Base-by-base conservation (phyloP, 2,888 invertebrate species). In the Stictocephala bisonia region DNA sequence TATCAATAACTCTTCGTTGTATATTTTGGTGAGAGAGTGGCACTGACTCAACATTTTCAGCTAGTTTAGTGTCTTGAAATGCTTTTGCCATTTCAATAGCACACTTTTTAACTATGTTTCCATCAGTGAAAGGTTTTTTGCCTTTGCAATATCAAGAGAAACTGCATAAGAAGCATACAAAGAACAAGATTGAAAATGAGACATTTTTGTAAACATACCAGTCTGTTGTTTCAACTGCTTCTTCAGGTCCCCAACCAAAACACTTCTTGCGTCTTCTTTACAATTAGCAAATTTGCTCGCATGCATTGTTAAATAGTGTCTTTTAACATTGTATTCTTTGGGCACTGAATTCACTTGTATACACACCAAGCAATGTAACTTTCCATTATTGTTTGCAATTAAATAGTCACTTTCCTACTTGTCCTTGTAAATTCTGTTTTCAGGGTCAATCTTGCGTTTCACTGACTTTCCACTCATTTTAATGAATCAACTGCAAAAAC, bases 21-120 rank as follows among this genome's bases (percentile, higher is more conserved):
- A 66, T 66, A 15, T 73, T 74, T 72, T 76, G 74, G 53, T 74
- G 67, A 27, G 73, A 71, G 73, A 77, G 73, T 50, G 69, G 20
- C 40, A 77, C 69, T 53, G 67, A 51, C 71, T 76, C 70, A 53
- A 77, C n/a, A n/a, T n/a, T n/a, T n/a, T n/a, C n/a, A n/a, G n/a
- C n/a, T n/a, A n/a, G n/a, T n/a, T n/a, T n/a, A 74, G 69, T 73
- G 27, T 74, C 74, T 60, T 70, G 68, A 72, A 75, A 73, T 51
- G 70, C 69, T 53, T 64, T 71, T 56, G 48, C 48, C 11, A 15
- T 48, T 48, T 48, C 18, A 48, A 48, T n/a, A 15, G 48, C 18
- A 48, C 15, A 48, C 15, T 15, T 48, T 15, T 48, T 7, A 48
- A 48, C 11, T 48, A 48, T 9, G 22, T 22, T 48, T 26, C 73